Conservation (phyloP, 2,113 vertebrate species). For the Sprattus sprattus region DNA sequence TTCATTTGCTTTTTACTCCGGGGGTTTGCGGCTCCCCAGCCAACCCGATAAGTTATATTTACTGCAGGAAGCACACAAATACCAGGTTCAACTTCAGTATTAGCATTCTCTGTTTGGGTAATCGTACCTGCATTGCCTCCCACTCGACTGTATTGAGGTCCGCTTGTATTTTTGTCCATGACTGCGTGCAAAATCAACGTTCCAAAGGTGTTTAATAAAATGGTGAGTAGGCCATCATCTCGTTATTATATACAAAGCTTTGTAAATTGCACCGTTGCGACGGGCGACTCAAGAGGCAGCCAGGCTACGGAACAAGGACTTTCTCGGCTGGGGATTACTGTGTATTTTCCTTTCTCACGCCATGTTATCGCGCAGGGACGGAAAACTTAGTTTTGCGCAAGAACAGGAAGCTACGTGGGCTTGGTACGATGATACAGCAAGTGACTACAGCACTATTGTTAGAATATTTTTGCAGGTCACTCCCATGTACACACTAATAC, state of each 20-base stretch:
- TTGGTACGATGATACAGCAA: background rate
- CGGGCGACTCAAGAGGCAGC: too few relatives aligned
- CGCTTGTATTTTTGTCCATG: background rate
- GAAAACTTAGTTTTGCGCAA: background rate
- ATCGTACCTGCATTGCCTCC: background rate
- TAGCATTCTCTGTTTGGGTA: background rate
- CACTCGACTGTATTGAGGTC: background rate
- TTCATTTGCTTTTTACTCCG: slow-evolving; percentile 37
- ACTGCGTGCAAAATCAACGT: background rate
- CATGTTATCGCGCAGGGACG: background rate
- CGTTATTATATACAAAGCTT: background rate
- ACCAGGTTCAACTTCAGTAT: background rate
- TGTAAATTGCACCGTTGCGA: background rate
- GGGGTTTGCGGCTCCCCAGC: slow-evolving; percentile 61
- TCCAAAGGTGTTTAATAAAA: background rate
- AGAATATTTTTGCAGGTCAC: background rate
- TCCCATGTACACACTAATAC: background rate
- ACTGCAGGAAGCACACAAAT: slow-evolving; percentile 30
- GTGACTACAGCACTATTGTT: background rate
- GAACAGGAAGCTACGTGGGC: background rate
- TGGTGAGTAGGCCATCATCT: background rate
- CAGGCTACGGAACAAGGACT: background rate
- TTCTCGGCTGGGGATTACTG: background rate
- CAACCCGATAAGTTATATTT: slow-evolving; percentile 46
- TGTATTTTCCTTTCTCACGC: slow-evolving; percentile 1